Base-by-base conservation (phyloP, 2,797 vertebrate species). In the Urocyon cinereoargenteus region DNA sequence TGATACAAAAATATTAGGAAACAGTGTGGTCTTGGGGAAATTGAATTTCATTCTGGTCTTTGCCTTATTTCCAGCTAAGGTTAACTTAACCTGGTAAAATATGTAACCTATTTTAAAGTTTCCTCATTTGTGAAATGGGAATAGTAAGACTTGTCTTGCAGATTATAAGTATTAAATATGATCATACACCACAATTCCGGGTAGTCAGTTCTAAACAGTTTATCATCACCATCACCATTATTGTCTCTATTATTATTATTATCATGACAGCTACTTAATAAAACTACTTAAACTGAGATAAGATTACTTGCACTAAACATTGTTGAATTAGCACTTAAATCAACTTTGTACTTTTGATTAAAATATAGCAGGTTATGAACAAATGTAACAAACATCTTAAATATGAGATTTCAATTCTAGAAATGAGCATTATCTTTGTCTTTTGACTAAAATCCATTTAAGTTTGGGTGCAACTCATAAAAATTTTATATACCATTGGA, bases 81-180 rank as follows among this genome's bases (percentile, higher is more conserved):
- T 22, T 85, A 16, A 19, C 62, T 90, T 89, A 68, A 75, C 31
- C 8, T 84, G 26, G 11, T 34, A 91, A 95, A 72, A 82, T 85
- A 77, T 68, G 90, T 91, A 82, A 94, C 24, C 22, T 78, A 28
- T 88, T 94, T 94, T 86, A 87, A 36, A 88, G 7, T 92, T 95
- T 94, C 14, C 77, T 89, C 24, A 40, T 72, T 26, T 93, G 51
- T 86, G 64, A 91, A 88, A 90, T 59, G 24, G 14, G 22, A 84
- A 66, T 28, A 92, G 21, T 73, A 94, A 94, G 45, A 84, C 8
- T 8, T 72, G 66, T 14, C 40, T 68, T 36, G 28, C 4, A 88
- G 24, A 24, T 49, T 94, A 2, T 11, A 36, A 75, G 24, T 75
- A 77, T 82, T 64, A 92, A 92, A 92, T 72, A 86, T 70, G 45